Percentiles rank a stretch among this genome's conserved stretches.
Evolutionary conservation across 2,113 vertebrate genomes (phyloP).

Genomic region (Dipodomys stephensi): DNA sequence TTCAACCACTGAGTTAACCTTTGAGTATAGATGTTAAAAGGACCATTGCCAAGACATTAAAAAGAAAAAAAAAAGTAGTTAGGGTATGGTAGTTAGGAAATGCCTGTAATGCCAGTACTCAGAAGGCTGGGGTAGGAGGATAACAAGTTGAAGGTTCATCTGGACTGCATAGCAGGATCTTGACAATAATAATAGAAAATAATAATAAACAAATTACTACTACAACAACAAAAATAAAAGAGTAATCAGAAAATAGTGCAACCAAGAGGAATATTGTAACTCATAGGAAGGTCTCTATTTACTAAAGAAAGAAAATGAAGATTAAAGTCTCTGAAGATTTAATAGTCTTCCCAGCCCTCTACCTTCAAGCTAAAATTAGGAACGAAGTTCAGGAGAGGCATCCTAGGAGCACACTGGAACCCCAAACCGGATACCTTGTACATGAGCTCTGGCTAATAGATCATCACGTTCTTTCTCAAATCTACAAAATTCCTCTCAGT

Average conservation of each 20-base stretch:
- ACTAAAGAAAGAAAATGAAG: slow-evolving; percentile 8
- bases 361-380: slow-evolving; percentile 12
- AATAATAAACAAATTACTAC: neutral
- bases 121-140: neutral
- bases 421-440: neutral
- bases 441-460: neutral
- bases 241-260: slow-evolving; percentile 2
- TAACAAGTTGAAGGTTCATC: neutral
- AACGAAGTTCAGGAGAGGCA: neutral
- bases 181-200: no score
- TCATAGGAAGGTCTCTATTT: neutral
- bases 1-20: neutral
- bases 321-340: slow-evolving; percentile 11
- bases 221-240: slow-evolving; percentile 7
- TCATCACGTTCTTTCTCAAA: neutral
- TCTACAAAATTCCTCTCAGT: slow-evolving; percentile 28
- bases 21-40: neutral
- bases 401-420: neutral
- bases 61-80: neutral
- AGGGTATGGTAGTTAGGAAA: neutral
- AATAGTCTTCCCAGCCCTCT: neutral
- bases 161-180: neutral
- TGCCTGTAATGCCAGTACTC: neutral
- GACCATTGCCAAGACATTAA: neutral
- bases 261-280: neutral